phyloP scores from a whole-genome alignment of 1,140 invertebrate species.

The Mylabris phalerata region DNA sequence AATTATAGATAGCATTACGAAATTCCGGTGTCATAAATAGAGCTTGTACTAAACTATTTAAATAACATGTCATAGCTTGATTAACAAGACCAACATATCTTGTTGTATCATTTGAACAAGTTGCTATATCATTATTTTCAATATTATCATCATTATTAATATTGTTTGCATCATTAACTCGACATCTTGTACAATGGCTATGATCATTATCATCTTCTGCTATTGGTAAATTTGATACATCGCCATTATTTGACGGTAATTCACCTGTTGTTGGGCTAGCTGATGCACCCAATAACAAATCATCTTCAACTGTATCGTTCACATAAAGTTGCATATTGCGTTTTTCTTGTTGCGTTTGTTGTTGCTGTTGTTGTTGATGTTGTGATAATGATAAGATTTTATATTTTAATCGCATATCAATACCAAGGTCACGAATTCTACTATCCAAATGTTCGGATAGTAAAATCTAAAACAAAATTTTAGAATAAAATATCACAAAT shows the following conservation, averaged over 20 bases:
- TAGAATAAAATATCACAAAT: too few relatives aligned
- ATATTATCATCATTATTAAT: neutral
- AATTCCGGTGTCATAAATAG: constrained; percentile 95
- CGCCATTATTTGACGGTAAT: constrained; percentile 10
- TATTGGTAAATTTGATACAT: neutral
- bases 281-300: constrained; percentile 48
- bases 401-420: neutral
- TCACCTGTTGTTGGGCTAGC: constrained; percentile 48
- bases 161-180: neutral
- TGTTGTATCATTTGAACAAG: constrained; percentile 6
- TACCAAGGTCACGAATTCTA: neutral
- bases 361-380: neutral
- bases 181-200: constrained; percentile 5
- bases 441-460: too few relatives aligned
- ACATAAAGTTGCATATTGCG: too few relatives aligned
- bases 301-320: constrained; percentile 40
- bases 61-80: constrained; percentile 91
- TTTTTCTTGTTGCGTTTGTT: neutral
- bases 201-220: constrained; percentile 1
- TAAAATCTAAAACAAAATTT: too few relatives aligned
- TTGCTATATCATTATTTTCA: neutral
- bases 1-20: constrained; percentile 81
- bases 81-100: constrained; percentile 85
- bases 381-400: neutral
- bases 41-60: constrained; percentile 85